Evolutionary conservation across 2,888 invertebrate species (phyloP).

Genomic region (Cyrtodaria siliqua): DNA sequence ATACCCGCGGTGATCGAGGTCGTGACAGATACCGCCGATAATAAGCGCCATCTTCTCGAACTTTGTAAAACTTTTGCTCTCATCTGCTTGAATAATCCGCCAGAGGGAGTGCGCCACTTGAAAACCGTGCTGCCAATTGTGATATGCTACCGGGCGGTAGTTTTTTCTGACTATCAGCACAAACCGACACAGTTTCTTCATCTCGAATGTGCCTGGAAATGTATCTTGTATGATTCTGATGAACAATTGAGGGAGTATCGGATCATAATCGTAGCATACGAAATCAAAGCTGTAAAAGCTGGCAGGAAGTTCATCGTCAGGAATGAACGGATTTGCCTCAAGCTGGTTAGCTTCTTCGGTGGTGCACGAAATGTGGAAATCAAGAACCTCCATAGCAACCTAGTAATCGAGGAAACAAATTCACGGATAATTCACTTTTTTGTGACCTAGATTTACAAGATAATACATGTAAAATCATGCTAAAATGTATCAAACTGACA

Average conservation of each 20-base stretch:
- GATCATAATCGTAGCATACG: conserved; percentile 51
- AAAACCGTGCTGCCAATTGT: conserved; percentile 81
- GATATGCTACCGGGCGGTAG: conserved; percentile 77
- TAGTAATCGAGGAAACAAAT: conserved; percentile 1
- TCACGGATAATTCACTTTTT: no score
- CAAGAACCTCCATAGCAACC: conserved; percentile 78
- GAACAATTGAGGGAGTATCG: conserved; percentile 70
- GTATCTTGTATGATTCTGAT: conserved; percentile 65
- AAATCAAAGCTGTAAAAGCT: conserved; percentile 61
- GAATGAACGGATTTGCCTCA: conserved; percentile 45
- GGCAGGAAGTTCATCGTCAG: conserved; percentile 62
- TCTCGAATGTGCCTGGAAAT: conserved; percentile 69
- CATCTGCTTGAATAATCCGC: conserved; percentile 60
- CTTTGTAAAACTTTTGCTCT: conserved; percentile 38
- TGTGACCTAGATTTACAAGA: neutral
- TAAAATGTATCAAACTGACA: neutral
- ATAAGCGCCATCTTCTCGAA: conserved; percentile 69
- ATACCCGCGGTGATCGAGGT: conserved; percentile 80
- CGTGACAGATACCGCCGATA: conserved; percentile 77
- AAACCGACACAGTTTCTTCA: conserved; percentile 71
- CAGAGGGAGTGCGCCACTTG: conserved; percentile 77
- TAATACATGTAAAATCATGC: neutral
- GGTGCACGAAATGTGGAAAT: conserved; percentile 69
- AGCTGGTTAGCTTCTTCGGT: conserved; percentile 63
- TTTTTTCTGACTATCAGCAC: conserved; percentile 77